Percentiles rank a stretch among this genome's conserved stretches.
Conservation (phyloP, 2,888 invertebrate species). For the Plusia festucae region DNA sequence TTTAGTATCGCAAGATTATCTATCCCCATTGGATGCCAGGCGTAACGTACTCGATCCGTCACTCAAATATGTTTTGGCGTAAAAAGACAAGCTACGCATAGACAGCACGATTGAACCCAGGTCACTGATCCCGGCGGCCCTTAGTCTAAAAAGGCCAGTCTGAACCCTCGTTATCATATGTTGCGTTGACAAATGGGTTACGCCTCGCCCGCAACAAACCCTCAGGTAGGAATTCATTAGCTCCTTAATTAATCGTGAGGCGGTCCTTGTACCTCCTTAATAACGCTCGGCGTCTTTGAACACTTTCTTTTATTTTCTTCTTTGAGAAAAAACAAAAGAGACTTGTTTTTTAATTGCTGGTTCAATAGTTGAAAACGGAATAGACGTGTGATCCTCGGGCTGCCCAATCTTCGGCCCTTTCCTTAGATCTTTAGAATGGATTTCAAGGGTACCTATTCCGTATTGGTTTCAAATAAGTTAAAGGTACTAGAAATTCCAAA, state of each 20-base stretch:
- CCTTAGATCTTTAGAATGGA: too few species aligned
- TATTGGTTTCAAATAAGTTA: too few species aligned
- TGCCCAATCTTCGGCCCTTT: neutral
- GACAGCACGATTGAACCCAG: slow-evolving; percentile 41
- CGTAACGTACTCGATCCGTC: neutral
- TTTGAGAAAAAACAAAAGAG: slow-evolving; percentile 29
- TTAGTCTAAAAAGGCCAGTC: slow-evolving; percentile 55
- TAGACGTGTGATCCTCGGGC: neutral
- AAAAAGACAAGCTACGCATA: neutral
- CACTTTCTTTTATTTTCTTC: slow-evolving; percentile 48
- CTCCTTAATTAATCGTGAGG: slow-evolving; percentile 82
- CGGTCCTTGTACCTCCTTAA: slow-evolving; percentile 70
- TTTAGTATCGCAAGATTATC: neutral
- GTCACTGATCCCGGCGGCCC: slow-evolving; percentile 56
- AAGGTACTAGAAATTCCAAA: too few species aligned
- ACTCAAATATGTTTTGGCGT: neutral
- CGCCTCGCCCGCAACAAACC: slow-evolving; percentile 69
- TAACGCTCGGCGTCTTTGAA: slow-evolving; percentile 63
- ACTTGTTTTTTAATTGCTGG: slow-evolving; percentile 25
- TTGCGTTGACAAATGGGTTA: slow-evolving; percentile 82
- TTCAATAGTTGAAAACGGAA: slow-evolving; percentile 6
- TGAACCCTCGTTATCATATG: slow-evolving; percentile 76
- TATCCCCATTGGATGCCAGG: neutral
- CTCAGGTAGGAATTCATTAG: slow-evolving; percentile 79
- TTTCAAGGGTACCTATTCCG: too few species aligned